Percentiles rank a stretch among this genome's conserved stretches.
phyloP scores from a whole-genome alignment of 1,140 invertebrate genomes.

The Drosophila ironensis region DNA sequence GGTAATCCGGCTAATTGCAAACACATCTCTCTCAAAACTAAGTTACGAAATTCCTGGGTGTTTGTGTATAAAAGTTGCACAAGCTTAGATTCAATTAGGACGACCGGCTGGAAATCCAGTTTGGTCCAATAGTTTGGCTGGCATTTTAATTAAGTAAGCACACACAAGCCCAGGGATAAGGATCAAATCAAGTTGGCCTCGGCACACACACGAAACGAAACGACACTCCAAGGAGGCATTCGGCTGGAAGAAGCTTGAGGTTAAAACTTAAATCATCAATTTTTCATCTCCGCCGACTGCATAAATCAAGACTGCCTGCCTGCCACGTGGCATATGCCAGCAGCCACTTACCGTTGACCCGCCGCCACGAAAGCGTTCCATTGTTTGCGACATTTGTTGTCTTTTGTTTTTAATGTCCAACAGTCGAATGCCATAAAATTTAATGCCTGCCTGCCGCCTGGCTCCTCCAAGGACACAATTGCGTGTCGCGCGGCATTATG shows the following conservation, averaged over 20 bases:
- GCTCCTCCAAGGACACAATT: constrained; percentile 39
- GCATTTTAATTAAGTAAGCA: constrained; percentile 46
- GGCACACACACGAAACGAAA: constrained; percentile 4
- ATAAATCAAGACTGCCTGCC: constrained; percentile 58
- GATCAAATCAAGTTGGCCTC: constrained; percentile 33
- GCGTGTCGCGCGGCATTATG: constrained; percentile 52
- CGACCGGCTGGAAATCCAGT: background rate
- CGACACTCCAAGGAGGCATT: constrained; percentile 46
- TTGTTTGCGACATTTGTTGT: constrained; percentile 45
- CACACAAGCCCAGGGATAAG: constrained; percentile 1
- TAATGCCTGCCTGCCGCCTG: constrained; percentile 41
- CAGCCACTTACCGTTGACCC: constrained; percentile 42
- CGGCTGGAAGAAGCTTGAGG: constrained; percentile 8
- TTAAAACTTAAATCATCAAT: constrained; percentile 62
- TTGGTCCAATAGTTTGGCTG: constrained; percentile 12
- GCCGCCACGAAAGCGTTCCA: constrained; percentile 24
- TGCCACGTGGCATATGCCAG: constrained; percentile 43
- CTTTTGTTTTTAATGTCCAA: constrained; percentile 71
- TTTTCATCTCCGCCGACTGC: constrained; percentile 50
- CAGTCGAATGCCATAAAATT: constrained; percentile 73
- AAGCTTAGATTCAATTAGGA: constrained; percentile 23
- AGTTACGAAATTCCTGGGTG: background rate
- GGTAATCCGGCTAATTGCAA: constrained; percentile 36
- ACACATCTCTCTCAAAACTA: background rate
- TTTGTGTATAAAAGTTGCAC: constrained; percentile 10